Evolutionary conservation across 1,140 invertebrate genomes (phyloP).

Genomic region (Drosophila takahashii): DNA sequence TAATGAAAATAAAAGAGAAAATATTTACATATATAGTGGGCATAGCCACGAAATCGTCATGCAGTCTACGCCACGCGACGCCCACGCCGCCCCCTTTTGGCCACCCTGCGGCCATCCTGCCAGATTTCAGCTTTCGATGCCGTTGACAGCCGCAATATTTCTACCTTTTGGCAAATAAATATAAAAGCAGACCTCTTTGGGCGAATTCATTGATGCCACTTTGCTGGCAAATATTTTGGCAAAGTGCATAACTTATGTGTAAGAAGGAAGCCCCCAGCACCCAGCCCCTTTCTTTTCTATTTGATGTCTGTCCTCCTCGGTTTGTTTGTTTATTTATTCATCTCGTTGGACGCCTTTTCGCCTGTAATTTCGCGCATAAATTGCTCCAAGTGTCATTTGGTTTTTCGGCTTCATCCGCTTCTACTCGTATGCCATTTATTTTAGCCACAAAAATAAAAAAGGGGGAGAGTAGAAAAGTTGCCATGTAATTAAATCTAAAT

Average conservation of each 20-base stretch:
- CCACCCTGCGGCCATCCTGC: slow-evolving; percentile 21
- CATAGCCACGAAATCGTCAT: slow-evolving; percentile 59
- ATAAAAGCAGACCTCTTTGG: slow-evolving; percentile 6
- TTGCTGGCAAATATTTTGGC: slow-evolving; percentile 77
- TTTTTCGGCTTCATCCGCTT: slow-evolving; percentile 36
- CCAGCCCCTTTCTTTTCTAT: slow-evolving; percentile 57
- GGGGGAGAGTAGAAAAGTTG: slow-evolving; percentile 48
- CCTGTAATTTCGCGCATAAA: slow-evolving; percentile 81
- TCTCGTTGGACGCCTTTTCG: slow-evolving; percentile 61
- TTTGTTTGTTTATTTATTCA: slow-evolving; percentile 66
- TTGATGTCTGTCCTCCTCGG: slow-evolving; percentile 72
- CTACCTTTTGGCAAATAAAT: slow-evolving; percentile 49
- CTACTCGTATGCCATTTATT: slow-evolving; percentile 20
- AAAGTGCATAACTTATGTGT: slow-evolving; percentile 59
- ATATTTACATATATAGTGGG: neutral
- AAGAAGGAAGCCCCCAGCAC: neutral
- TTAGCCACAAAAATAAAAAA: slow-evolving; percentile 22
- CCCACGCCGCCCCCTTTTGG: slow-evolving; percentile 44
- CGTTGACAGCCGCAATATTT: slow-evolving; percentile 77
- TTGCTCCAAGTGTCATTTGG: slow-evolving; percentile 63
- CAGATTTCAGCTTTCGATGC: slow-evolving; percentile 65
- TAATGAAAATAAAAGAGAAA: slow-evolving; percentile 41
- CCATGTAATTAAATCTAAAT: slow-evolving; percentile 83
- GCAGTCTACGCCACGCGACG: slow-evolving; percentile 81
- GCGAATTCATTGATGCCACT: slow-evolving; percentile 78